Percentiles rank a stretch among this genome's conserved stretches.
phyloP scores from a whole-genome alignment of 2,113 vertebrate species.

The Isichthys henryi region DNA sequence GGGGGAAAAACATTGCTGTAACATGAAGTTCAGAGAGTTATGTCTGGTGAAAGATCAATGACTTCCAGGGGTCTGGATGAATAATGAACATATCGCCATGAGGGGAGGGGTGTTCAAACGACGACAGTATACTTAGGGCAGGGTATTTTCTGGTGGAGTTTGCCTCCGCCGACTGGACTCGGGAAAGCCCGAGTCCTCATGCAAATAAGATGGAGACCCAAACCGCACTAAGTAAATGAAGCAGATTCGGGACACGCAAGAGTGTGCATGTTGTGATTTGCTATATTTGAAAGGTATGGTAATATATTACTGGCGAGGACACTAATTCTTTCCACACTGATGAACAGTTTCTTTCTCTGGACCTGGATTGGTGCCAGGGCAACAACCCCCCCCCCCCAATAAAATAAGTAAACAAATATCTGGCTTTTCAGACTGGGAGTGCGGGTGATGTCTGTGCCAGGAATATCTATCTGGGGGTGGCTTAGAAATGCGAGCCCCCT shows the following conservation, averaged over 20 bases:
- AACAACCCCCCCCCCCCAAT: background rate
- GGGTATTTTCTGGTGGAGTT: background rate
- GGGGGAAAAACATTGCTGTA: background rate
- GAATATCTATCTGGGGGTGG: background rate
- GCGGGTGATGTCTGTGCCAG: background rate
- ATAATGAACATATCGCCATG: background rate
- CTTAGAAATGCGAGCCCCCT: background rate
- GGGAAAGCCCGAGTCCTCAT: slow-evolving; percentile 8
- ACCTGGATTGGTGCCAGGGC: slow-evolving; percentile 1
- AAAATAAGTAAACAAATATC: background rate
- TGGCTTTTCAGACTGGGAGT: background rate
- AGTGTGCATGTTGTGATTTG: too few species aligned
- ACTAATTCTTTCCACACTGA: background rate
- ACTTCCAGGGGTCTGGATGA: background rate
- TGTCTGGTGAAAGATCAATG: background rate
- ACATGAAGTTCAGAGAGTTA: background rate
- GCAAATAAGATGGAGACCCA: background rate
- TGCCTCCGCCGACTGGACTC: background rate
- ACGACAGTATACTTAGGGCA: background rate
- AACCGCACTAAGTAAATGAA: background rate
- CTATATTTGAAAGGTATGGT: too few species aligned
- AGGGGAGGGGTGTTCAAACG: background rate
- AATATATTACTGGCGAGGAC: background rate
- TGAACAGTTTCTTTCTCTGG: background rate
- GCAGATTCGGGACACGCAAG: background rate